Evolutionary conservation across 2,888 invertebrate species (phyloP), one percentile per base, ranked within the genome.

Genomic region (Diadegma fenestrale): DNA sequence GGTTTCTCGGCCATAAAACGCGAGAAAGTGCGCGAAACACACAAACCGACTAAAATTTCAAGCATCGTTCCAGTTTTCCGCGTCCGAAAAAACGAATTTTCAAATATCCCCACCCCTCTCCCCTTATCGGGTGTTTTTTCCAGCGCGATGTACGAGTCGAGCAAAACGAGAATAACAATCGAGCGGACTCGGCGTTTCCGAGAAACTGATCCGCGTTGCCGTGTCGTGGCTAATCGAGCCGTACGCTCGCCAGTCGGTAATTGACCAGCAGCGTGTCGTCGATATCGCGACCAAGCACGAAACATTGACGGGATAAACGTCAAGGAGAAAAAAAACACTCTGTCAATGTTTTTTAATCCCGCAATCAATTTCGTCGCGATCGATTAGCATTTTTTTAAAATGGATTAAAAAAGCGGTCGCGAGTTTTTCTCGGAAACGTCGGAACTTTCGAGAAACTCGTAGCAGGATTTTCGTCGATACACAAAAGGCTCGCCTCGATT

Each of bases 151-250:
- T 69, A 22, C 41, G 64, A 43, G 72, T 22, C 54, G 76, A 72
- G 68, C 72, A 71, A 17, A 73, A 51, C 75, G 41, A 51, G 1
- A 30, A 77, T 66, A 77, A 77, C 43, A 68, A 77, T 75, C 45
- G 26, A 41, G 41, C 41, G 73, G 33, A 48, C 64, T 54, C 22
- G 43, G 73, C 77, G 73, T 61, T 84, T 84, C 84, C 84, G 41
- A 73, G 80, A 84, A 84, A 48, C 43, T 72, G 72, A 72, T 77
- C 22, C 54, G 22, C 54, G 71, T 68, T 66, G 54, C 45, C 64
- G 45, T 63, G 80, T 76, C 75, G 45, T 26, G 58, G 14, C 51
- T 30, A 26, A 41, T 33, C 64, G 14, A 14, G 43, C 51, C 69
- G 37, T 51, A 14, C 66, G 66, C 66, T 51, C 22, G 66, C 30